Base-by-base conservation (phyloP, 2,797 vertebrate genomes). In the Anguilla marmorata region DNA sequence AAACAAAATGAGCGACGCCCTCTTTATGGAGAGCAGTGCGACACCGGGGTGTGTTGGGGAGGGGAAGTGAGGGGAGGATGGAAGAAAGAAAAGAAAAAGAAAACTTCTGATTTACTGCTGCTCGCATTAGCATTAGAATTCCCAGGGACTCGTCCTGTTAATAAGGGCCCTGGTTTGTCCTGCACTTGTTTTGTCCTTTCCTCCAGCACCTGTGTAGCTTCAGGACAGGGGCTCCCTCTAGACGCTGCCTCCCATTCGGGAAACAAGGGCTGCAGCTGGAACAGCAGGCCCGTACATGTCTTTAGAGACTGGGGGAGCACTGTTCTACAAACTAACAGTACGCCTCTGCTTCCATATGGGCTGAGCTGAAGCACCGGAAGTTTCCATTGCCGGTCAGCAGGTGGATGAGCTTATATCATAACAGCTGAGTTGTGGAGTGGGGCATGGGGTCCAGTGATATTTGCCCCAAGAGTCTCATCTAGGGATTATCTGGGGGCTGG, bases 91-190 rank as follows among this genome's bases (percentile, higher is more conserved):
- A 60, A 60, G 58, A 69, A 69, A 69, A 69, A 69, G 37, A 79
- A 41, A 45, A 79, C 16, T 6, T 37, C 4, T 79, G 30, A 33
- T 30, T 37, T 79, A 9, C 16, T 30, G 74, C 69, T 72, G 69
- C 30, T 72, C 85, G 86, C 82, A 91, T 91, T 91, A 91, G 83
- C 86, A 89, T 41, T 82, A 90, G 86, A 91, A 89, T 90, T 89
- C 83, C 45, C 24, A 24, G 56, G 85, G 60, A 86, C 86, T 82
- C 6, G 7, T 58, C 84, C 56, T 89, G 84, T 88, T 89, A 87
- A 74, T 88, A 87, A 87, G 74, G 87, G n/a, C 48, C 30, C 50
- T 6, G 16, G 0, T 33, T 14, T 14, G 2, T 83, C 79, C 66
- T 33, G 27, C 3, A 0, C 9, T 21, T 85, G 27, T 37, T 85